phyloP scores from a whole-genome alignment of 2,797 vertebrate species.

The Discoglossus pictus region DNA sequence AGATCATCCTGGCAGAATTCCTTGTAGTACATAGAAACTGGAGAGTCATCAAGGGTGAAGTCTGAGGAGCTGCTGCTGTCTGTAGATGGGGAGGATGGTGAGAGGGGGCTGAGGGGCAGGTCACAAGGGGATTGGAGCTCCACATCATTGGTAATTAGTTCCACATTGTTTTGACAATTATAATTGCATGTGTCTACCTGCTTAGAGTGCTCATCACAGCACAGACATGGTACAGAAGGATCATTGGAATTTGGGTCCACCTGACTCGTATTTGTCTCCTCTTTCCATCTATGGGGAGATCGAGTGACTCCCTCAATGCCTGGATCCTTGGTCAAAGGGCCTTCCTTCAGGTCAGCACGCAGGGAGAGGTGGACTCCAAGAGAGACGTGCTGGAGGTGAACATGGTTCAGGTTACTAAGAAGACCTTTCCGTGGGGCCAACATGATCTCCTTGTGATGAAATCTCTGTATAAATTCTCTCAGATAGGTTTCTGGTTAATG shows the following conservation, averaged over 20 bases:
- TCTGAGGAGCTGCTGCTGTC: conserved; percentile 95
- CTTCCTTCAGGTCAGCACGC: conserved; percentile 66
- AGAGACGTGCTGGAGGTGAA: conserved; percentile 74
- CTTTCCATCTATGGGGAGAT: conserved; percentile 28
- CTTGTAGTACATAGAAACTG: conserved; percentile 70
- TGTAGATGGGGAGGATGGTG: conserved; percentile 84
- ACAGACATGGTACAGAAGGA: conserved; percentile 84
- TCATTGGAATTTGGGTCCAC: conserved; percentile 90
- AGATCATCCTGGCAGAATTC: conserved; percentile 58
- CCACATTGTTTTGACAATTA: conserved; percentile 68
- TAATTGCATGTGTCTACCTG: conserved; percentile 57
- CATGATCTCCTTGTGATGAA: too few species aligned
- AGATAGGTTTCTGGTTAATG: too few species aligned
- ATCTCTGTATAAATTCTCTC: too few species aligned
- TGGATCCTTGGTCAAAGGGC: conserved; percentile 43
- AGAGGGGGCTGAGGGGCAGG: conserved; percentile 63
- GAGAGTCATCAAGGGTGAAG: conserved; percentile 84
- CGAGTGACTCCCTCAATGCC: conserved; percentile 34
- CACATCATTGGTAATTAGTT: conserved; percentile 71
- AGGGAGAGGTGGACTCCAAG: conserved; percentile 74
- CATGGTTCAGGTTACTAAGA: conserved; percentile 75
- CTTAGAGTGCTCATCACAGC: conserved; percentile 79
- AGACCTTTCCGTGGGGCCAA: conserved; percentile 70
- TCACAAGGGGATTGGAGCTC: conserved; percentile 56
- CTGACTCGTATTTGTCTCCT: conserved; percentile 37